Conservation (phyloP, 2,797 vertebrate species). For the Malacoraja senta region DNA sequence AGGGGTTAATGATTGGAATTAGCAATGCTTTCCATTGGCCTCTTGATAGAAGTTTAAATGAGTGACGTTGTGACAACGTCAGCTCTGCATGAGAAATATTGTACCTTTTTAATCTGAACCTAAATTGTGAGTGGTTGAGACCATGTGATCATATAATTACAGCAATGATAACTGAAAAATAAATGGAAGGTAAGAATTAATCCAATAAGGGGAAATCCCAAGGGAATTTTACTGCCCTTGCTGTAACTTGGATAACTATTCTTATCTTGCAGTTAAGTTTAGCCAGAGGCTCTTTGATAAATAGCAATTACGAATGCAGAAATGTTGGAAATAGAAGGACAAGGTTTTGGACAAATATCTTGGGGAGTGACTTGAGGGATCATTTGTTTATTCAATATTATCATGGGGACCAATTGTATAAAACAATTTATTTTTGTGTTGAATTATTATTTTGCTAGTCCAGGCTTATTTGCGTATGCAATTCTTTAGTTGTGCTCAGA, state of each 20-base stretch:
- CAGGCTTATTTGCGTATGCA: not conserved
- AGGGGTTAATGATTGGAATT: not conserved
- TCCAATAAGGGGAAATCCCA: too few relatives aligned
- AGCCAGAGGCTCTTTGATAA: not conserved
- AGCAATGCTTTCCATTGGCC: not conserved
- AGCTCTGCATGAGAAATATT: not conserved
- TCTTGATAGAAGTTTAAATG: not conserved
- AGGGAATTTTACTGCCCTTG: not conserved
- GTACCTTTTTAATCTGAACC: not conserved
- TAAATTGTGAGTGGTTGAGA: not conserved
- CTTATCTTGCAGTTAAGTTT: not conserved
- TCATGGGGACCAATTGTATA: not conserved
- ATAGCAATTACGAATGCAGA: not conserved
- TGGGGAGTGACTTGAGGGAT: too few relatives aligned
- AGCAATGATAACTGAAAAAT: not conserved
- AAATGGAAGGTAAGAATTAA: too few relatives aligned
- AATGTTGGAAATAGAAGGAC: not conserved
- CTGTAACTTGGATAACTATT: not conserved
- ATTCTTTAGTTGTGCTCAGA: not conserved
- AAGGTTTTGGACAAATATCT: not conserved
- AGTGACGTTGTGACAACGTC: not conserved
- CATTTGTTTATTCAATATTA: not conserved
- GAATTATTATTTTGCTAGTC: not conserved
- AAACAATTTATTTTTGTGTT: not conserved
- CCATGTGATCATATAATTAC: not conserved